Base-by-base conservation (phyloP, 2,113 vertebrate species). In the Hucho hucho region DNA sequence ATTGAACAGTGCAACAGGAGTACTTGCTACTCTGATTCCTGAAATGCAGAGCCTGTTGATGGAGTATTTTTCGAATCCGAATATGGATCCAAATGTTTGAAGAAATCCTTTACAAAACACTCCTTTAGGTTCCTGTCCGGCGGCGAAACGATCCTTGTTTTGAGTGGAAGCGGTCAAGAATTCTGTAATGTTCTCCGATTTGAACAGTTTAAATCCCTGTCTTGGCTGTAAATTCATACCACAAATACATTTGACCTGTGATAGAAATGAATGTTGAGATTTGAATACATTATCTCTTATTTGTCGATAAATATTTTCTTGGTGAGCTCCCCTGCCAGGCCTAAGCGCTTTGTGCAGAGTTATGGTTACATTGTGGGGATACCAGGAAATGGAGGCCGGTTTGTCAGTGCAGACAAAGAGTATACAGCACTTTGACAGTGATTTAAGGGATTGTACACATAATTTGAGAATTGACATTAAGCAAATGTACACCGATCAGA, bases 401-500 rank as follows among this genome's bases (percentile, higher is more conserved):
- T 82, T 79, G 75, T 86, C 75, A 81, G 25, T 12, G 13, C 74
- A 32, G 79, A 79, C 59, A 14, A 47, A 75, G 47, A 75, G 24
- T 79, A 73, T 53, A 65, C 86, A 46, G 9, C 56, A 43, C 75
- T 78, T 70, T 61, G 29, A 64, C 25, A 29, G 18, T 32, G 49
- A 71, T 75, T 81, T 77, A 71, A 13, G 64, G 9, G 59, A 32
- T 24, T 81, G 16, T 67, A 9, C 29, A n/a, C 65, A 67, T 16
- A 9, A 83, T 87, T 84, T 70, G 74, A 88, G 83, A 58, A 69
- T 53, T 24, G 24, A 73, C 75, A 78, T 86, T 84, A 82, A 81
- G 28, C 22, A 58, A 72, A 87, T 83, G 74, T 75, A 83, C 76
- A 73, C 61, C 75, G 12, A 16, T 16, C 64, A 18, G 16, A n/a